phyloP scores from a whole-genome alignment of 2,888 invertebrate genomes.

The Mechanitis messenoides region DNA sequence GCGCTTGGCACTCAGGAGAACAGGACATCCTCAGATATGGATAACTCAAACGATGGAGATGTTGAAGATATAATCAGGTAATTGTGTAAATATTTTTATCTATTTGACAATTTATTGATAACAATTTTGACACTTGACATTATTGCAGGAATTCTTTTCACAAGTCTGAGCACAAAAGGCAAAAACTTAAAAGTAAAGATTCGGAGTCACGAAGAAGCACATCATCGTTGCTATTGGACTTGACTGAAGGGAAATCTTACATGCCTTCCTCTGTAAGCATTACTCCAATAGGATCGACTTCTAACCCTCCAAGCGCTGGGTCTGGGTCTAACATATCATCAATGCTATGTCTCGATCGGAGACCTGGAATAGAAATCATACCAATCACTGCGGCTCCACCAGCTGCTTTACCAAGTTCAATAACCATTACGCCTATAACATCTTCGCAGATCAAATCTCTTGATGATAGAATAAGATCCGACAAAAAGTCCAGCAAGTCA shows the following conservation, averaged over 20 bases:
- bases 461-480: conserved; percentile 66
- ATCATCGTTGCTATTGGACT: conserved; percentile 70
- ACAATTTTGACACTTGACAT: neutral
- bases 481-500: conserved; percentile 66
- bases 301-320: conserved; percentile 80
- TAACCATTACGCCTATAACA: conserved; percentile 90
- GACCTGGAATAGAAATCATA: conserved; percentile 90
- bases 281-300: conserved; percentile 63
- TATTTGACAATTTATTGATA: too few relatives aligned
- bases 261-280: conserved; percentile 74
- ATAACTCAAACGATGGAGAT: conserved; percentile 77
- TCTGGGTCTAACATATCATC: conserved; percentile 76
- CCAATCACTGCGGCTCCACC: conserved; percentile 82
- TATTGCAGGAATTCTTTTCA: conserved; percentile 74
- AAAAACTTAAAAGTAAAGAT: conserved; percentile 78
- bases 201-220: conserved; percentile 67
- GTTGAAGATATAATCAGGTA: conserved; percentile 79
- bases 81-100: conserved; percentile 18
- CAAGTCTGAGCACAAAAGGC: conserved; percentile 76
- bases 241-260: conserved; percentile 73
- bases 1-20: conserved; percentile 67
- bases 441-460: conserved; percentile 72
- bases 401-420: conserved; percentile 84
- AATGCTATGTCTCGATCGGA: conserved; percentile 79
- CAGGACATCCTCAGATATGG: conserved; percentile 74